Evolutionary conservation across 2,888 invertebrate genomes (phyloP).

Genomic region (Drosophila dives): DNA sequence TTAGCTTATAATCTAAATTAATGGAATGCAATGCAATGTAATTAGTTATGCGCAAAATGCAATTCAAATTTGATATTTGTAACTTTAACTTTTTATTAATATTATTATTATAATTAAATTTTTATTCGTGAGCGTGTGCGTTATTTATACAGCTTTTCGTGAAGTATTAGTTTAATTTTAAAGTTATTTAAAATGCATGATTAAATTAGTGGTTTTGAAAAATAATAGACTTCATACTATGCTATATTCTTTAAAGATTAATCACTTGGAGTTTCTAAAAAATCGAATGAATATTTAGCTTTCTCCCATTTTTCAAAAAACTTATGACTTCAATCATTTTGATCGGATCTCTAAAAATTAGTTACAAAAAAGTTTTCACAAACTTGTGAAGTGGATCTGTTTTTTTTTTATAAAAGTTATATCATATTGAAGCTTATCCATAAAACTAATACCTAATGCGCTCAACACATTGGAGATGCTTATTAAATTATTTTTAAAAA

Average conservation of each 20-base stretch:
- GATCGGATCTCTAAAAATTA: background rate
- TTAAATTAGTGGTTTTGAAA: background rate
- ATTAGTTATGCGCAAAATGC: constrained; percentile 20
- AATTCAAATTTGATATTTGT: constrained; percentile 19
- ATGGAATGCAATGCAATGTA: constrained; percentile 16
- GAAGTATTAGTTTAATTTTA: background rate
- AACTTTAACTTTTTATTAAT: background rate
- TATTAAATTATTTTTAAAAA: too few species aligned
- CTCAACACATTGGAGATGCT: too few species aligned
- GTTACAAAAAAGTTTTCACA: background rate
- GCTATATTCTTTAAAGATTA: background rate
- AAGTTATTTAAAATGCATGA: background rate
- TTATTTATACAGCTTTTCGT: background rate
- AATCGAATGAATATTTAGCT: background rate
- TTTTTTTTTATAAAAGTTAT: too few species aligned
- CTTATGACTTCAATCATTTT: background rate
- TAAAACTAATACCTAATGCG: too few species aligned
- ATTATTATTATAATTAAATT: background rate
- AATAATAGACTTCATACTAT: too few species aligned
- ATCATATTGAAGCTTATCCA: too few species aligned
- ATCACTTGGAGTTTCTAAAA: background rate
- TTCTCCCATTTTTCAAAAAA: background rate
- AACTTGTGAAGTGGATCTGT: too few species aligned
- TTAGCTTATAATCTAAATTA: constrained; percentile 2
- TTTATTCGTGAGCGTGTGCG: background rate